These are phyloP conservation scores for Shargacucullia verbasci DNA, from an alignment of 2,888 invertebrate genomes.

Conservation along the genomic window DNA sequence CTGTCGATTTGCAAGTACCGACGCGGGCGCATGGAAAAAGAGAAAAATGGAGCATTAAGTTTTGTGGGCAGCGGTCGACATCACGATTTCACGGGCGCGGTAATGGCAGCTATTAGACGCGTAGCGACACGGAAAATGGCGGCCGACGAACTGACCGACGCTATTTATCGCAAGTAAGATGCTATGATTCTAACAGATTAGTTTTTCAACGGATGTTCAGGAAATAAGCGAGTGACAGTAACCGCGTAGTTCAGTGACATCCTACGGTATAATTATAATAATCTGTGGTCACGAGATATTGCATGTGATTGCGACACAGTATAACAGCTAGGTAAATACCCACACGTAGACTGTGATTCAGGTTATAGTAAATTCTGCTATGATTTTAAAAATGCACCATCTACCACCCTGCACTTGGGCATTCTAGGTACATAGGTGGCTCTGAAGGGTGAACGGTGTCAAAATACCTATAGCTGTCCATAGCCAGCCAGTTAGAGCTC, in stretches of 20 bases:
- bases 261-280: slow-evolving; percentile 15
- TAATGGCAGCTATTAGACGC: slow-evolving; percentile 79
- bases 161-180: slow-evolving; percentile 55
- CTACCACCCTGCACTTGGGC: too few species aligned
- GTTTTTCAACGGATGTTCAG: slow-evolving; percentile 54
- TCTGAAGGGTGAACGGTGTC: too few species aligned
- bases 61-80: slow-evolving; percentile 78
- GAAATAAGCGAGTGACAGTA: slow-evolving; percentile 42
- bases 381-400: too few species aligned
- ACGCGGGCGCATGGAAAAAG: slow-evolving; percentile 52
- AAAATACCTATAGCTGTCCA: too few species aligned
- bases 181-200: slow-evolving; percentile 52
- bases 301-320: slow-evolving; percentile 1
- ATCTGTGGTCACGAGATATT: slow-evolving; percentile 28
- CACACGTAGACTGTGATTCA: too few species aligned
- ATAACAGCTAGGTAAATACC: too few species aligned
- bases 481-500: too few species aligned
- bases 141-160: slow-evolving; percentile 73
- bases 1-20: slow-evolving; percentile 9
- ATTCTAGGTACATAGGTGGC: too few species aligned
- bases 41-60: slow-evolving; percentile 76
- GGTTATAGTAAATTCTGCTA: too few species aligned
- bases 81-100: slow-evolving; percentile 81
- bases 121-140: slow-evolving; percentile 78
- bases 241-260: slow-evolving; percentile 46